These are phyloP conservation scores for Australoheros facetus DNA, from an alignment of 2,797 vertebrate species.

Conservation along the genomic window DNA sequence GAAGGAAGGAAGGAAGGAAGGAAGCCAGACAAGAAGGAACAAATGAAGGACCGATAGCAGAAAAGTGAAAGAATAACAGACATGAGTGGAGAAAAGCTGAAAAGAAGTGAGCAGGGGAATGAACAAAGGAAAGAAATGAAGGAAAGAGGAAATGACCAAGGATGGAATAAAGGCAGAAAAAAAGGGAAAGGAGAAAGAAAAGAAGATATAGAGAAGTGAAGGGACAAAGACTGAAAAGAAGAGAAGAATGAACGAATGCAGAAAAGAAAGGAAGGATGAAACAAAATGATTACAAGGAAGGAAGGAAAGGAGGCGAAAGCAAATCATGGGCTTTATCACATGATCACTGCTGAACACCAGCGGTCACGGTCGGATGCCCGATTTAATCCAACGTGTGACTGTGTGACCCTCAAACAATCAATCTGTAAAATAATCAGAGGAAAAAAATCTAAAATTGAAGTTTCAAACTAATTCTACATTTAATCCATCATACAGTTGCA, in stretches of 20 bases:
- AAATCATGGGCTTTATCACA: background rate
- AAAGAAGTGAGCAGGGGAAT: background rate
- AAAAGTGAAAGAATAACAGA: background rate
- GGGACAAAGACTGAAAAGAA: background rate
- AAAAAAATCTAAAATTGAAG: background rate
- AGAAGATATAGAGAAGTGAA: too few species aligned
- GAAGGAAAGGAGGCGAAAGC: background rate
- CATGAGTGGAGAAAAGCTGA: background rate
- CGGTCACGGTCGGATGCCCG: background rate
- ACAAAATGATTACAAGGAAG: background rate
- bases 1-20: background rate
- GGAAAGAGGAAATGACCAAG: accelerated
- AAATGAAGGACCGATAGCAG: background rate
- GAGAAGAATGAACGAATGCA: too few species aligned
- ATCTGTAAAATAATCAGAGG: background rate
- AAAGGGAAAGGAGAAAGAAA: too few species aligned
- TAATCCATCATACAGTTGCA: background rate
- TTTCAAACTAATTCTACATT: background rate
- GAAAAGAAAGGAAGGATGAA: too few species aligned
- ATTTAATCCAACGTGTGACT: background rate
- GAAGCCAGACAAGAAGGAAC: background rate
- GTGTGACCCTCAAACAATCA: background rate
- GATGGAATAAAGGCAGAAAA: background rate
- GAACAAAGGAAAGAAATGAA: background rate
- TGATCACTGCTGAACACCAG: background rate